phyloP scores from a whole-genome alignment of 2,797 vertebrate genomes.

The Poeciliopsis paucimaculata region DNA sequence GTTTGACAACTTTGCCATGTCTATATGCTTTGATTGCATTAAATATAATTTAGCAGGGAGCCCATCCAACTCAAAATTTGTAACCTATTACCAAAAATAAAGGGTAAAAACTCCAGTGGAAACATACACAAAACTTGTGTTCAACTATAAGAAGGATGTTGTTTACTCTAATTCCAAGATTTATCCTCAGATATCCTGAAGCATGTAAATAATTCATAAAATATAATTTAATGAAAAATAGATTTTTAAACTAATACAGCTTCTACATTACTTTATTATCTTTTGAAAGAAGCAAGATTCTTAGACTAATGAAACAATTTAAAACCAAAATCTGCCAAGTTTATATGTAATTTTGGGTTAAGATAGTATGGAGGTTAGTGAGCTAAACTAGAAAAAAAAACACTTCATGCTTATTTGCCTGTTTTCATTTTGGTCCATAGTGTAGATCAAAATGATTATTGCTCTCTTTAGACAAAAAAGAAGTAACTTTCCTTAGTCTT shows the following conservation, averaged over 20 bases:
- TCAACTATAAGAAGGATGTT: not conserved
- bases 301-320: not conserved
- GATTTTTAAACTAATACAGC: not conserved
- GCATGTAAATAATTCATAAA: not conserved
- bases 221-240: not conserved
- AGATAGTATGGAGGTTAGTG: not conserved
- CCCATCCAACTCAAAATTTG: not conserved
- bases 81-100: not conserved
- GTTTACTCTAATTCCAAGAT: not conserved
- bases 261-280: not conserved
- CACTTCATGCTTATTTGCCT: not conserved
- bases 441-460: slow-evolving; percentile 20
- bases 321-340: not conserved
- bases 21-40: not conserved
- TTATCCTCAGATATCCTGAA: not conserved
- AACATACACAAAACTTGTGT: not conserved
- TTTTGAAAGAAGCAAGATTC: not conserved
- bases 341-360: not conserved
- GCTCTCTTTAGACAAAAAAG: slow-evolving; percentile 12
- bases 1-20: not conserved
- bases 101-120: not conserved
- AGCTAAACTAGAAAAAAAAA: slow-evolving; percentile 9
- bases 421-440: slow-evolving; percentile 8
- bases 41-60: not conserved
- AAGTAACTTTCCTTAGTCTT: not conserved